Base-by-base conservation (phyloP, 2,113 vertebrate genomes). In the Laticauda colubrina region DNA sequence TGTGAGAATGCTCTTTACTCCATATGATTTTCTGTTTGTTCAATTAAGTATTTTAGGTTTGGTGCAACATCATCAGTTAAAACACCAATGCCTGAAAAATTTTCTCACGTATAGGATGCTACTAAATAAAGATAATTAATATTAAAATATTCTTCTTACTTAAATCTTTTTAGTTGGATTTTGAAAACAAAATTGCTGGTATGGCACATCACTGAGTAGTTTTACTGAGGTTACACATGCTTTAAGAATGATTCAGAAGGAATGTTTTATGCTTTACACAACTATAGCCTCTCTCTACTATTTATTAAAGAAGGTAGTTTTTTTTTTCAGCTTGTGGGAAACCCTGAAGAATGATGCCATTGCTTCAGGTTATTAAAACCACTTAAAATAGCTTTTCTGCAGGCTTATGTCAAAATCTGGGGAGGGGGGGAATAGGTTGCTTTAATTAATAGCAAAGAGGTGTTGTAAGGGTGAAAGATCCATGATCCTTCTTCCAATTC, bases 81-180 rank as follows among this genome's bases (percentile, higher is more conserved):
- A 56, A 89, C 81, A 89, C 91, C n/a, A 92, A 20, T 48, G 89
- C 45, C 92, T 91, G 86, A 89, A 7, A 91, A 57, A 94, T 93
- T 92, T 86, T 87, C 85, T 89, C 45, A 86, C 45, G 34, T 92
- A 95, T 64, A 29, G 95, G 93, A 94, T 64, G 20, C 57, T 48
- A 59, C 95, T 96, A 91, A 45, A 93, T 96, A 94, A 96, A 96
- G 34, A 54, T 12, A 53, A 69, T 94, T 91, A 92, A 29, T n/a
- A 53, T 93, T 43, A 26, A 89, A 95, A 51, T 7, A 88, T 95
- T 94, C 90, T 75, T 92, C 92, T 92, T 2, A 24, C 29, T 96
- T 91, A 95, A 93, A 94, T 75, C 9, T 7, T 95, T 95, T 96
- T 92, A 86, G 94, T 94, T 95, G 92, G 69, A 57, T 43, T 59